Evolutionary conservation across 92 coral and sea anemone species (phyloP), one percentile per base, ranked within the genome.

Genomic region (Epizoanthus stellaris): DNA sequence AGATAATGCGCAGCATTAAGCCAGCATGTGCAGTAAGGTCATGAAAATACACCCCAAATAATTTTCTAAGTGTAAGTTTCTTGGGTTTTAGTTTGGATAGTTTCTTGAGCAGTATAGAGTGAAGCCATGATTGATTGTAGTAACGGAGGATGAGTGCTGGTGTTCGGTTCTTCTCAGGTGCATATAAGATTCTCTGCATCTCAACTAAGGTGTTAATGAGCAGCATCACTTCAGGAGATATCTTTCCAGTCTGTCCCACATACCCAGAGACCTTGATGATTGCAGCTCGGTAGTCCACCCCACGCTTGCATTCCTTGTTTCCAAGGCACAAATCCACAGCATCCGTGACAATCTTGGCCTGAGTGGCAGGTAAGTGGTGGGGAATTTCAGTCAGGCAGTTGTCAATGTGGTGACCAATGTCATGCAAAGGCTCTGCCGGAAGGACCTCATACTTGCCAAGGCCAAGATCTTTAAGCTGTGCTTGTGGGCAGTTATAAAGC

Each of bases 31-130:
- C 87, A 21, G 85, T 71, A 20, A 90, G 47, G 65, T 87, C 75
- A 53, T 80, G 90, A 59, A 80, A 87, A 73, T 89, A 89, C 62
- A 86, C 92, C 34, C 90, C 92, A 89, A 86, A 80, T 73, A 89
- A 54, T 30, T 89, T 80, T 20, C 84, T 45, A 53, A 80, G 57
- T 20, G 90, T 79, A 21, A 90, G 85, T 45, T 81, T 87, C 60
- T 80, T 89, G 38, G 91, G 85, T 14, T 76, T 40, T 10, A 65
- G 63, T 40, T 69, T 80, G 38, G 72, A 47, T 39, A 88, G 49
- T 15, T 74, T 60, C 68, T 73, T 74, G 59, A 87, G 87, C 14
- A 90, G 88, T 10, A 90, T 82, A 53, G 88, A 63, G 70, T 90
- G 88, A 34, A 75, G 73, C 91, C 91, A 87, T 45, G 80, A 61